Evolutionary conservation across 2,797 vertebrate species (phyloP), one percentile per base, ranked within the genome.

Genomic region (Sebastes flavidus): DNA sequence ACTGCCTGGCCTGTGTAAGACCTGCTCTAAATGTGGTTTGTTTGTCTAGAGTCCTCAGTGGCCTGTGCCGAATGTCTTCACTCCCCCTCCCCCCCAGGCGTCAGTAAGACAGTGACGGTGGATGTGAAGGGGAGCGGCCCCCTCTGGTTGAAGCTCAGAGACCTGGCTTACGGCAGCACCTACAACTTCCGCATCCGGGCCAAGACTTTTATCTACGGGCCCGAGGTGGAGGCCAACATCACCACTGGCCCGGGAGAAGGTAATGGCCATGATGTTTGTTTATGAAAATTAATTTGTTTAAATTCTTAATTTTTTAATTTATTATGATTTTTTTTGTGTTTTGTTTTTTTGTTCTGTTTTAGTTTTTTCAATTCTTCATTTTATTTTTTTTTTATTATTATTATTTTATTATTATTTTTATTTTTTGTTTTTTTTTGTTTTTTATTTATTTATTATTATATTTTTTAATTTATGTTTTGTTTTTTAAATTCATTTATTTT

Each of bases 101-200:
- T 99, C 91, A 99, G 98, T 96, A 99, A 99, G 95, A 99, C 98
- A 1, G 98, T 99, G 79, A 99, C 97, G 0, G 97, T 99, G 94
- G 98, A 99, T 0, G 98, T 99, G 94, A 99, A 98, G 93, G 98
- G 97, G 10, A 95, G 81, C 73, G 96, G 96, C 80, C 97, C 98
- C 0, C 94, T 97, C 85, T 99, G 98, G 98, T 88, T 99, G 92
- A 99, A 98, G 93, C 96, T 99, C 86, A 97, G 96, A 90, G 98
- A 99, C 91, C 93, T 99, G 88, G 96, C 97, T 0, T 98, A 99
- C 25, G 97, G 98, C 0, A 90, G 97, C 87, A 99, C 97, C 0
- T 99, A 99, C 84, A 96, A 97, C 76, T 99, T 99, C 93, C 96
- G 97, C 62, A 97, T 99, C 88, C 91, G 96, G 14, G 98, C 98